A percentile compares a stretch with the other conserved stretches of the same genome.
Evolutionary conservation across 2,888 invertebrate genomes (phyloP).

Genomic region (Pachydiplax longipennis): DNA sequence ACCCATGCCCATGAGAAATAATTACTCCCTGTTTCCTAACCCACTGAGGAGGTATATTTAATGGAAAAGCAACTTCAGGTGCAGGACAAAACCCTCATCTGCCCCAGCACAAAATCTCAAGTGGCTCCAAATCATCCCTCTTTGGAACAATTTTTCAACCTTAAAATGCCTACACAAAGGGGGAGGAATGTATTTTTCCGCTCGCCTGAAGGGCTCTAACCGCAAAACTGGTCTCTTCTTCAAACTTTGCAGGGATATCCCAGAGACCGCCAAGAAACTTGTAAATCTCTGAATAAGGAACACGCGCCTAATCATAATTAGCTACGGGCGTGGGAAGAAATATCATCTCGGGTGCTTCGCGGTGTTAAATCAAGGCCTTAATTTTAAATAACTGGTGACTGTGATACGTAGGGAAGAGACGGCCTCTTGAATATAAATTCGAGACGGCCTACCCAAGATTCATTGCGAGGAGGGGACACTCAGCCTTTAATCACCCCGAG

Average conservation of each 20-base stretch:
- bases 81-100: not conserved
- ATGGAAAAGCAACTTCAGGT: not conserved
- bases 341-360: not conserved
- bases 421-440: not conserved
- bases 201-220: not conserved
- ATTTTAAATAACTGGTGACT: conserved; percentile 17
- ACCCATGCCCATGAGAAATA: too few species aligned
- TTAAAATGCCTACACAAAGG: not conserved
- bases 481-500: too few species aligned
- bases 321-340: not conserved
- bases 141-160: not conserved
- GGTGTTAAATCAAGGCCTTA: conserved; percentile 26
- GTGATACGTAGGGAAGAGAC: not conserved
- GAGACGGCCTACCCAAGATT: too few species aligned
- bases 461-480: too few species aligned
- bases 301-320: conserved; percentile 25
- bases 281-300: not conserved
- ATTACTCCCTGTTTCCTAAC: not conserved
- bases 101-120: not conserved
- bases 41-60: not conserved
- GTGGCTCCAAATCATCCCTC: not conserved
- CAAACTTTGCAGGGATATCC: not conserved
- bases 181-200: not conserved
- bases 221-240: not conserved
- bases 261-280: not conserved